These are phyloP conservation scores for Ctena decussata DNA, from an alignment of 2,888 invertebrate genomes.

Conservation along the genomic window DNA sequence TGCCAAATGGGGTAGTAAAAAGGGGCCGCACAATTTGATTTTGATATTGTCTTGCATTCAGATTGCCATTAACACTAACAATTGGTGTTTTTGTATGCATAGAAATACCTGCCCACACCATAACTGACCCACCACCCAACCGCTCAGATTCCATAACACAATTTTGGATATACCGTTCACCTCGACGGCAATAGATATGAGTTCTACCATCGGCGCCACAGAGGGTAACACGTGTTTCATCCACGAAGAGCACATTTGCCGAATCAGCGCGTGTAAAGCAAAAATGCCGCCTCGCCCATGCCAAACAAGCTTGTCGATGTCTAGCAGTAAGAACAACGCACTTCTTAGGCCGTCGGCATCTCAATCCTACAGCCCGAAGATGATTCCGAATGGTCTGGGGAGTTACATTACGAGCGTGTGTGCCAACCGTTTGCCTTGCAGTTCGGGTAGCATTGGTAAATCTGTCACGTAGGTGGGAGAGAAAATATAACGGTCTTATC, in stretches of 20 bases:
- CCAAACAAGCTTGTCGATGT: no score
- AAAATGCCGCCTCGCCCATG: no score
- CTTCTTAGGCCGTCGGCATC: constrained; percentile 1
- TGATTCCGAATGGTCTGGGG: no score
- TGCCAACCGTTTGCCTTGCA: neutral
- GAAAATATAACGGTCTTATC: neutral
- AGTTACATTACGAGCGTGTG: neutral
- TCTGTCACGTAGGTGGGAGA: no score
- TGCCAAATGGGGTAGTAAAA: constrained; percentile 11
- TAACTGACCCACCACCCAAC: no score
- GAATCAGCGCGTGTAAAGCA: no score
- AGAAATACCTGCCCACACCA: no score
- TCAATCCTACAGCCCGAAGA: no score
- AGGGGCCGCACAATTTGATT: constrained; percentile 10
- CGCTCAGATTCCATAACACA: no score
- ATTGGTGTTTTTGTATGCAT: no score
- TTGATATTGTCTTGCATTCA: constrained; percentile 20
- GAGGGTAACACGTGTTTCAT: constrained; percentile 5
- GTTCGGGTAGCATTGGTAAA: neutral
- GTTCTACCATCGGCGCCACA: constrained; percentile 9
- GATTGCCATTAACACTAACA: no score
- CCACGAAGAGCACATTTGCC: no score
- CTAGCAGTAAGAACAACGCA: neutral
- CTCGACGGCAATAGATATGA: constrained; percentile 20
- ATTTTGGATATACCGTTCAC: constrained; percentile 17